Evolutionary conservation across 2,797 vertebrate genomes (phyloP), one percentile per base, ranked within the genome.

Genomic region (Sarcophilus harrisii): DNA sequence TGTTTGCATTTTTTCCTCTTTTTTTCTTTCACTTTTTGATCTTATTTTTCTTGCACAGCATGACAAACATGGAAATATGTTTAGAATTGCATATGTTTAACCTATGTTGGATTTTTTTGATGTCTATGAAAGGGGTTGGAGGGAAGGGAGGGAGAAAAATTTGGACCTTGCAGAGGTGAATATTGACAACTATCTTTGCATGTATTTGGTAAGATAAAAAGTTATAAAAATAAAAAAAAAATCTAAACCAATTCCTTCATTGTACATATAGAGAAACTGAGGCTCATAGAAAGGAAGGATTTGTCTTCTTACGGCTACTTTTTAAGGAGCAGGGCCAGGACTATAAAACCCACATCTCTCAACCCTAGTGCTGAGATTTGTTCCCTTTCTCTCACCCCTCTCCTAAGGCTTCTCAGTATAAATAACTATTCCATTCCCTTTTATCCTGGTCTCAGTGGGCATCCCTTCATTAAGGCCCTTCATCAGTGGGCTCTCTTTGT

Each of bases 391-490:
- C 24, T 87, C 24, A 18, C 38, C 18, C n/a, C 3, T 49, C 38
- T 24, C 21, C 73, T 49, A 28, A 87, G 38, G 13, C 73, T 49
- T 87, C 73, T 49, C 73, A 87, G 10, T 87, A 49, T 87, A 87
- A 87, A 87, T 12, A 58, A 89, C 52, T 92, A 38, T 38, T 96
- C 95, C 96, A 94, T 95, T 57, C 90, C 49, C 49, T 90, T 90
- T 90, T 90, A 90, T 90, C 55, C 52, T 90, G 90, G 12, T 55
- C 54, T 90, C 90, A 30, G 28, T 90, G 54, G 90, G 49, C 90
- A 90, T 90, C 30, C 28, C 57, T 94, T 96, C 92, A 96, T 94
- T 92, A 90, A 94, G 52, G 38, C 24, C 27, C 29, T 90, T 90
- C 57, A 54, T 58, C 66, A 5, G 27, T 10, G 5, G 38, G 49